Percentiles rank a stretch among this genome's conserved stretches.
Conservation (phyloP, 2,113 vertebrate species). For the Equus przewalskii region DNA sequence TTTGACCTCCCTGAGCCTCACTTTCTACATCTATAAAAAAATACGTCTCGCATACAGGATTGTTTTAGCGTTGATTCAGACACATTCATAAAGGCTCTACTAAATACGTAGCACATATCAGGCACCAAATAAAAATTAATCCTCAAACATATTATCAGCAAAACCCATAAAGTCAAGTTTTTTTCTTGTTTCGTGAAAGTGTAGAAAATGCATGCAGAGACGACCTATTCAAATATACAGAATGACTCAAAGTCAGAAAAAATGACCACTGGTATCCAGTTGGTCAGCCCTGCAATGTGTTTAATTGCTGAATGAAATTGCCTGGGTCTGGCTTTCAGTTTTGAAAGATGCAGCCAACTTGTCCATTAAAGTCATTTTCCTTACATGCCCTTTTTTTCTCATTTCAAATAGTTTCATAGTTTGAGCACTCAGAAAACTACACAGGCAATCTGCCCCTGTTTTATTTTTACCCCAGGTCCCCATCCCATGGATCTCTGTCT, state of each 20-base stretch:
- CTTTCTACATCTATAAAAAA: not conserved
- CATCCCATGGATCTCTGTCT: not conserved
- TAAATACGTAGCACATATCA: not conserved
- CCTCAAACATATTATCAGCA: not conserved
- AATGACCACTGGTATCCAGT: not conserved
- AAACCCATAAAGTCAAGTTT: not conserved
- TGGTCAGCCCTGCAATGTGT: not conserved
- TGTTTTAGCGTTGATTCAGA: not conserved
- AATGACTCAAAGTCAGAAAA: not conserved
- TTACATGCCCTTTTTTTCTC: not conserved
- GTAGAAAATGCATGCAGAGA: not conserved
- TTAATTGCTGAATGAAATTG: not conserved
- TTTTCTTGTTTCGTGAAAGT: conserved; percentile 9
- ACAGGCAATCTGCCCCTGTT: not conserved
- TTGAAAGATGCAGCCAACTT: not conserved
- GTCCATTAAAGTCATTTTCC: not conserved
- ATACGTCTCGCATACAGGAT: not conserved
- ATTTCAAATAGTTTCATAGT: not conserved
- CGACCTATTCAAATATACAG: not conserved
- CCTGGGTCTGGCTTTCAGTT: not conserved
- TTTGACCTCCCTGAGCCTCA: not conserved
- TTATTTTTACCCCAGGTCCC: not conserved
- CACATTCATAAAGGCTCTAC: not conserved
- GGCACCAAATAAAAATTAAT: not conserved
- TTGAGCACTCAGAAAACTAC: not conserved